Base-by-base conservation (phyloP, 92 coral and sea anemone species). In the Siderastrea radians region DNA sequence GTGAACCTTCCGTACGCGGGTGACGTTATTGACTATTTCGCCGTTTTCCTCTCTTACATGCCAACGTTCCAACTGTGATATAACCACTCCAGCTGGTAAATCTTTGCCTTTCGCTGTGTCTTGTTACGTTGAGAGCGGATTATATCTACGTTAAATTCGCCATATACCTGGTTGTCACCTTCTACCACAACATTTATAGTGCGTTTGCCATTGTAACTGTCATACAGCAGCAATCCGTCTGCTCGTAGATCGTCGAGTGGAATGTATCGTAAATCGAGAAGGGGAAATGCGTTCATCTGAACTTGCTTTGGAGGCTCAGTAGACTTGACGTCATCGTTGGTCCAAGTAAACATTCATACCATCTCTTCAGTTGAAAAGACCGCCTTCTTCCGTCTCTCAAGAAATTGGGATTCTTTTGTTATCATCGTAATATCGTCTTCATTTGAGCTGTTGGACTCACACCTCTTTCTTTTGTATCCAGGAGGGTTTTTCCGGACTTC, bases 191-290 rank as follows among this genome's bases (percentile, higher is more conserved):
- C 84, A 15, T 75, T 66, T 61, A 77, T n/a, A 14, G 82, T 85
- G 9, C 85, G 70, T 61, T 76, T 85, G 11, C 89, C 84, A 64
- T 48, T 63, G 61, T 85, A 85, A 12, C 38, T 61, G 15, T 85
- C 89, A 49, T 62, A 85, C 51, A 76, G 77, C 17, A 86, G 90
- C 44, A 87, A 86, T 49, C 90, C 90, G 54, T 87, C 86, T 6
- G 87, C 85, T 43, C 79, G 60, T 8, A 87, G 79, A 43, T 87
- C 90, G 7, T 68, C 74, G 38, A 26, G 38, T 11, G 64, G 64
- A 59, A 59, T 10, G n/a, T 59, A 59, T 59, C 64, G 64, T 59
- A 59, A 59, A 59, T 59, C 64, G 14, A 59, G 11, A 10, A 59
- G 64, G 16, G 14, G 14, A 11, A 59, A 14, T 11, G 64, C 64